Base-by-base conservation (phyloP, 2,888 invertebrate genomes). In the Opisthograptis luteolata region DNA sequence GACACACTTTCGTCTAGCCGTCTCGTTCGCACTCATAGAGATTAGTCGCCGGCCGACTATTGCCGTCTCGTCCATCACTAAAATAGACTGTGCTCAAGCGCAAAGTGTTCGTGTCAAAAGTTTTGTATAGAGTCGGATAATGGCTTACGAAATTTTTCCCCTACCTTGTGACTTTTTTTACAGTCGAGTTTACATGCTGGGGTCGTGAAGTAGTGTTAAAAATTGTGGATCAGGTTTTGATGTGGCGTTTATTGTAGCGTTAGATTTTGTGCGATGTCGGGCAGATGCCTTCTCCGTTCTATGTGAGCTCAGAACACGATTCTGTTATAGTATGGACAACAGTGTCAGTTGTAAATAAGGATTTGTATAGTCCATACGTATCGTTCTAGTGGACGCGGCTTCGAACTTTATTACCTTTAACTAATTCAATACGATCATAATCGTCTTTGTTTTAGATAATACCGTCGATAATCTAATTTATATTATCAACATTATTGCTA, bases 71-170 rank as follows among this genome's bases (percentile, higher is more conserved):
- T 67, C 74, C 79, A 73, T 76, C 83, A 86, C 88, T 84, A 88
- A 90, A 90, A 90, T 90, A 90, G 90, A 90, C 83, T 84, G 84
- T 88, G 90, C 90, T 84, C 90, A 89, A 87, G 90, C 89, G 90
- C 90, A 90, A 87, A 86, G 83, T 82, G 83, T 84, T 86, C 87
- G 85, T 86, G 90, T 90, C 90, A 90, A 90, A 89, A 89, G 76
- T 90, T 89, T 89, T 85, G 86, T 89, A 81, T 86, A 83, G 84
- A 79, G 76, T 76, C 70, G 76, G 79, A 74, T 83, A 87, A 88
- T 88, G 87, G 89, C 81, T 87, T 87, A 90, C 89, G 87, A 89
- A 88, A 87, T 85, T 84, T 79, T 88, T 88, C 89, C 89, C 89
- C 89, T 87, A 85, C 87, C 82, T 87, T 78, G 75, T 82, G 79